Evolutionary conservation across 2,113 vertebrate genomes (phyloP).

Genomic region (Halcyon senegalensis): DNA sequence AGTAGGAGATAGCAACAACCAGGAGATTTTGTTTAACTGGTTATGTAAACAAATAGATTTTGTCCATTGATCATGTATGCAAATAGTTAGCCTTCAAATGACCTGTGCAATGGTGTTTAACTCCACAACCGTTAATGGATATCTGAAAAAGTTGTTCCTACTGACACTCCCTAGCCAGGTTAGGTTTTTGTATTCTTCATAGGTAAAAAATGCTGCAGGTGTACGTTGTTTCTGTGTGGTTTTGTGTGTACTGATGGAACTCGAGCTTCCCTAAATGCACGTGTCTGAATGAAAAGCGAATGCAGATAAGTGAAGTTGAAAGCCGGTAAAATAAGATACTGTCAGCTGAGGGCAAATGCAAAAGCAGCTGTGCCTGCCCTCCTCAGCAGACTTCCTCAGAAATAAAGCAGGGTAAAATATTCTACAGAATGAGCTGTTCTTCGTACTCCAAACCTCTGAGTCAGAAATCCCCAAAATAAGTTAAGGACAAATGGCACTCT

Average conservation of each 20-base stretch:
- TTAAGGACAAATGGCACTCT: background rate
- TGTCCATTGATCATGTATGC: background rate
- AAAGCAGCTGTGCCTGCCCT: background rate
- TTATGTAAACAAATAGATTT: background rate
- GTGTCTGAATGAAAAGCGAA: background rate
- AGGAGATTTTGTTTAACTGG: background rate
- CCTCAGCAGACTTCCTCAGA: background rate
- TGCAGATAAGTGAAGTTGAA: background rate
- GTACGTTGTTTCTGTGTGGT: background rate
- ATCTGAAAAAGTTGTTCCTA: background rate
- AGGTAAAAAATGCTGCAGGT: background rate
- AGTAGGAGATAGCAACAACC: background rate
- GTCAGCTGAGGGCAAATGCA: constrained; percentile 1
- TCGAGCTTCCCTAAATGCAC: background rate
- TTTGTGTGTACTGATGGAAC: background rate
- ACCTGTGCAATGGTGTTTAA: background rate
- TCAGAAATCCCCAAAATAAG: background rate
- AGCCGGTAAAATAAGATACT: background rate
- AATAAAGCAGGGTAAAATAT: background rate
- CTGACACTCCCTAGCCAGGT: background rate
- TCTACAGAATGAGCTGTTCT: background rate
- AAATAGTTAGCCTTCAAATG: background rate
- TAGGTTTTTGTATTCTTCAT: background rate
- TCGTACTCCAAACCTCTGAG: background rate
- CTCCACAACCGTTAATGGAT: background rate